A percentile compares a stretch with the other conserved stretches of the same genome.
These are phyloP conservation scores for Thaumatotibia leucotreta DNA, from an alignment of 1,140 invertebrate species.

Conservation along the genomic window DNA sequence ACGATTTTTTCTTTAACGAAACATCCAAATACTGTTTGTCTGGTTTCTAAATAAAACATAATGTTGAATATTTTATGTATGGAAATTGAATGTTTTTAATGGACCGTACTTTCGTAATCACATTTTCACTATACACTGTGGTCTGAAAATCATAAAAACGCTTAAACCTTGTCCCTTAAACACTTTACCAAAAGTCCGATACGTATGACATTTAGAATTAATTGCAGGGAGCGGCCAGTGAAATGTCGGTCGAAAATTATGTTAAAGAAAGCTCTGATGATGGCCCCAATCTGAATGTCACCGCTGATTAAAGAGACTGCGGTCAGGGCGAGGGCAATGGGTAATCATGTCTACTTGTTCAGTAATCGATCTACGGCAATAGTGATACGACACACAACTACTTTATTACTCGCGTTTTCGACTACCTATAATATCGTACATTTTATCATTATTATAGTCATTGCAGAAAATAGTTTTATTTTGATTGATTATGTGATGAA, in stretches of 20 bases:
- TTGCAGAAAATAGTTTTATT: no score
- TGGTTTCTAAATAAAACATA: no score
- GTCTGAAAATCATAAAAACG: not conserved
- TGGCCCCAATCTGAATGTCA: constrained; percentile 19
- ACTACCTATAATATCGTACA: no score
- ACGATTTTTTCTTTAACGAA: no score
- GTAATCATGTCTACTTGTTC: not conserved
- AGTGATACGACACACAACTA: constrained; percentile 19
- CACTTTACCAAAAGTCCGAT: constrained; percentile 37
- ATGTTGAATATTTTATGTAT: no score
- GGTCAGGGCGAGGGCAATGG: not conserved
- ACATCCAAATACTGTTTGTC: no score
- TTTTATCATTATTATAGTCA: no score
- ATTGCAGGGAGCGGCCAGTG: constrained; percentile 61
- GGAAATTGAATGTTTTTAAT: no score
- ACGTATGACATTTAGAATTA: constrained; percentile 70
- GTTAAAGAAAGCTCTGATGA: constrained; percentile 46
- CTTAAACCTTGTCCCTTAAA: constrained; percentile 20
- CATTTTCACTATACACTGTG: not conserved
- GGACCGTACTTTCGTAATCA: no score
- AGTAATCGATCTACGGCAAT: constrained; percentile 20
- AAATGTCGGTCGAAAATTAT: constrained; percentile 47
- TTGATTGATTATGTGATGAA: no score
- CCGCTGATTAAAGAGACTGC: not conserved
- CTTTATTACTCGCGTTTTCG: no score